These are phyloP conservation scores for Drosophila neutralis DNA, from an alignment of 2,888 invertebrate species.

Conservation along the genomic window DNA sequence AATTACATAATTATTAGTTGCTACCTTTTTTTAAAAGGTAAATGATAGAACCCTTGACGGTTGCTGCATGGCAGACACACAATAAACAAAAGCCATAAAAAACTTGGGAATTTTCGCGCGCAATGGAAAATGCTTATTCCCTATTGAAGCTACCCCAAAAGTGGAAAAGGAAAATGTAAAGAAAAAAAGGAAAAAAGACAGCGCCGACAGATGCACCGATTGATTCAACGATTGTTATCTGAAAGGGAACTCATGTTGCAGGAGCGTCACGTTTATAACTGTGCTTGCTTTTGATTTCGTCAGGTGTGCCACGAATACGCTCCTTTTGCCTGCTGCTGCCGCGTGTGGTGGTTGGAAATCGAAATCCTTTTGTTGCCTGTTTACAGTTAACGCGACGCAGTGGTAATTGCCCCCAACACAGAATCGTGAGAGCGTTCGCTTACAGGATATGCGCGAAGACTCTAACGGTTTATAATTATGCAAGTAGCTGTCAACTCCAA, in stretches of 20 bases:
- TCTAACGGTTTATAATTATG: conserved; percentile 75
- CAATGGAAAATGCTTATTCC: conserved; percentile 57
- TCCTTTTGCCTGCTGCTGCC: conserved; percentile 40
- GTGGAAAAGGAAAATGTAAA: conserved; percentile 42
- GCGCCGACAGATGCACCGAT: conserved; percentile 70
- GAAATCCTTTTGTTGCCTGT: conserved; percentile 77
- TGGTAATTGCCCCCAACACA: conserved; percentile 46
- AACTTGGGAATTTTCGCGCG: conserved; percentile 78
- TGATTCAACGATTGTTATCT: conserved; percentile 52
- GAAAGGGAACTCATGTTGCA: conserved; percentile 60
- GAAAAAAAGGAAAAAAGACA: conserved; percentile 52
- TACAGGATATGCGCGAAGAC: conserved; percentile 60
- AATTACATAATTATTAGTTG: conserved; percentile 75
- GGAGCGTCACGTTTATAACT: conserved; percentile 58
- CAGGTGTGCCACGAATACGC: conserved; percentile 60
- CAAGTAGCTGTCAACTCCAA: conserved; percentile 50
- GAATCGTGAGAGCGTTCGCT: conserved; percentile 54
- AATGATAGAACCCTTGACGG: conserved; percentile 37
- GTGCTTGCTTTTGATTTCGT: conserved; percentile 77
- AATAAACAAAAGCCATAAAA: conserved; percentile 65
- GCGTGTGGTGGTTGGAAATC: conserved; percentile 63
- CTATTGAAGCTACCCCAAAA: conserved; percentile 55
- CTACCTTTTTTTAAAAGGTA: conserved; percentile 29
- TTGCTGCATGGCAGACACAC: conserved; percentile 9
- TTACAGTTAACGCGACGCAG: conserved; percentile 68